A percentile compares a stretch with the other conserved stretches of the same genome.
Evolutionary conservation across 2,888 invertebrate species (phyloP).

Genomic region (Drosophila percnosoma): DNA sequence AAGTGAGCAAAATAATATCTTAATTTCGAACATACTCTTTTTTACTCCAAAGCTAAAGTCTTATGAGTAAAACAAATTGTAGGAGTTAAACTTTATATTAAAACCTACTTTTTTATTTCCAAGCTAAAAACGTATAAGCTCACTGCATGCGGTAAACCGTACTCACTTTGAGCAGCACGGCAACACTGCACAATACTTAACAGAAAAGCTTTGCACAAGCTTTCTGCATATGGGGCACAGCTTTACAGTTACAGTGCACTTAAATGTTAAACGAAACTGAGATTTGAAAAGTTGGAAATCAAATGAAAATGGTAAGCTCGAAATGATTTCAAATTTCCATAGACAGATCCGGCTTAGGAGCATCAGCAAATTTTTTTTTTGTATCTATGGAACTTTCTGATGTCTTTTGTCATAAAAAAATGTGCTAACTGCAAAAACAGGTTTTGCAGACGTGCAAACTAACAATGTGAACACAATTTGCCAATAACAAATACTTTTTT

Average conservation of each 20-base stretch:
- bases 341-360: background rate
- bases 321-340: background rate
- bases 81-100: background rate
- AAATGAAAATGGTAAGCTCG: background rate
- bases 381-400: background rate
- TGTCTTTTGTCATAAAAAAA: slow-evolving; percentile 3
- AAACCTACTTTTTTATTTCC: background rate
- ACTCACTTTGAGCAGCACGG: slow-evolving; percentile 24
- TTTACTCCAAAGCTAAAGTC: background rate
- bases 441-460: slow-evolving; percentile 34
- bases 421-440: slow-evolving; percentile 20
- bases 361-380: background rate
- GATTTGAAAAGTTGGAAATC: background rate
- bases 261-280: background rate
- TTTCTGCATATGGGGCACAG: slow-evolving; percentile 19
- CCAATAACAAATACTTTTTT: slow-evolving; percentile 39
- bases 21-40: background rate
- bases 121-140: background rate
- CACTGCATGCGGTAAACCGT: slow-evolving; percentile 2
- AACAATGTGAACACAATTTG: slow-evolving; percentile 39
- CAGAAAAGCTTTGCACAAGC: slow-evolving; percentile 40
- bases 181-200: slow-evolving; percentile 42
- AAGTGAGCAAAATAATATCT: background rate
- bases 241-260: slow-evolving; percentile 7
- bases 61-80: too few species aligned